Evolutionary conservation across 2,888 invertebrate species (phyloP).

Genomic region (Drosophila suboccidentalis): DNA sequence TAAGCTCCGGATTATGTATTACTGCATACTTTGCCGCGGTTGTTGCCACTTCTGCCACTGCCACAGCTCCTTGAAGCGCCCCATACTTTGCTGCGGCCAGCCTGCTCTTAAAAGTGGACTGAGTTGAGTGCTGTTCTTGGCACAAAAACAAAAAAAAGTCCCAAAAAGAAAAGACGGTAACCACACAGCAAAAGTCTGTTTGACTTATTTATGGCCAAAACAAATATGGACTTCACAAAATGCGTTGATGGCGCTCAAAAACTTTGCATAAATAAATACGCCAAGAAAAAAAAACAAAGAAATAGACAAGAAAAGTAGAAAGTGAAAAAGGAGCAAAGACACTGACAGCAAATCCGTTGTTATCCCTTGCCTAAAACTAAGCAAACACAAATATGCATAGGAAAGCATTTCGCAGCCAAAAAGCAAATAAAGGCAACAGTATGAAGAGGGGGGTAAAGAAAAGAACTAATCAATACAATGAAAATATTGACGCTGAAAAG

Average conservation of each 20-base stretch:
- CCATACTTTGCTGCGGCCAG: slow-evolving; percentile 43
- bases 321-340: not conserved
- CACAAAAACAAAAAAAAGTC: not conserved
- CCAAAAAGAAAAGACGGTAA: slow-evolving; percentile 19
- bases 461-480: slow-evolving; percentile 74
- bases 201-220: slow-evolving; percentile 57
- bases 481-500: slow-evolving; percentile 77
- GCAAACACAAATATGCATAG: slow-evolving; percentile 49
- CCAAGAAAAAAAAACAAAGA: slow-evolving; percentile 9
- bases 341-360: slow-evolving; percentile 48
- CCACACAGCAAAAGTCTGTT: slow-evolving; percentile 50
- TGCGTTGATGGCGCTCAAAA: slow-evolving; percentile 58
- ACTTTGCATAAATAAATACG: slow-evolving; percentile 64
- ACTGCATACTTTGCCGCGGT: slow-evolving; percentile 72
- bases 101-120: slow-evolving; percentile 29
- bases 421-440: slow-evolving; percentile 30
- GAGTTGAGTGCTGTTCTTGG: slow-evolving; percentile 41
- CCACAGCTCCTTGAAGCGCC: slow-evolving; percentile 16
- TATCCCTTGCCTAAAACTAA: slow-evolving; percentile 62
- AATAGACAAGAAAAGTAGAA: not conserved
- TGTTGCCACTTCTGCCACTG: slow-evolving; percentile 32
- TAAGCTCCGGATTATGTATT: slow-evolving; percentile 77
- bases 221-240: slow-evolving; percentile 56
- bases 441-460: slow-evolving; percentile 8
- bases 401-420: slow-evolving; percentile 29